phyloP scores from a whole-genome alignment of 2,113 vertebrate species.

The Urocitellus parryii region DNA sequence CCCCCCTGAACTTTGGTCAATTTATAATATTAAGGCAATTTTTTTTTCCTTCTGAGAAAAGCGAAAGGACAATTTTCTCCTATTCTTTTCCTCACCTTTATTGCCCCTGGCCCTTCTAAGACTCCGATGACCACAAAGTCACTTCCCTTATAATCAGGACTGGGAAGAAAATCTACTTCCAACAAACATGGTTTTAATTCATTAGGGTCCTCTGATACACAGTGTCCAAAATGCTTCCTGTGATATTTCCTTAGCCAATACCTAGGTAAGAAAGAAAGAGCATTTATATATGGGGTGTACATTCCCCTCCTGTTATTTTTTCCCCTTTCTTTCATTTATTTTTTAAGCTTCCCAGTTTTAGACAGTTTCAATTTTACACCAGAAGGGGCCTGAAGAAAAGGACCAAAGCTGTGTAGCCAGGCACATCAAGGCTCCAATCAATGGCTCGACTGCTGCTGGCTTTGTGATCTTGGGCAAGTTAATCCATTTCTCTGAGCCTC shows the following conservation, averaged over 20 bases:
- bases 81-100: not conserved
- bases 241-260: not conserved
- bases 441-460: not conserved
- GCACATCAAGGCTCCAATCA: no score
- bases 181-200: conserved; percentile 43
- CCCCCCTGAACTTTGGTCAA: not conserved
- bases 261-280: not conserved
- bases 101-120: not conserved
- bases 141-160: not conserved
- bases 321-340: not conserved
- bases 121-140: not conserved
- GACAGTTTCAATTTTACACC: not conserved
- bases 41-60: conserved; percentile 62
- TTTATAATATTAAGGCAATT: conserved; percentile 1
- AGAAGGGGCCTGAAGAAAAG: not conserved
- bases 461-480: not conserved
- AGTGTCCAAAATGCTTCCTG: not conserved
- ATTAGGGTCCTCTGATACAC: not conserved
- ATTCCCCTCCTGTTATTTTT: not conserved
- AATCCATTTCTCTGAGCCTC: not conserved
- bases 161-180: not conserved
- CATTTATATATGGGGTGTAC: not conserved
- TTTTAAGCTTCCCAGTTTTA: not conserved
- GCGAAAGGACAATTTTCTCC: conserved; percentile 5
- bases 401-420: not conserved